Evolutionary conservation across 2,113 vertebrate species (phyloP).

Genomic region (Pomatostomus ruficeps): DNA sequence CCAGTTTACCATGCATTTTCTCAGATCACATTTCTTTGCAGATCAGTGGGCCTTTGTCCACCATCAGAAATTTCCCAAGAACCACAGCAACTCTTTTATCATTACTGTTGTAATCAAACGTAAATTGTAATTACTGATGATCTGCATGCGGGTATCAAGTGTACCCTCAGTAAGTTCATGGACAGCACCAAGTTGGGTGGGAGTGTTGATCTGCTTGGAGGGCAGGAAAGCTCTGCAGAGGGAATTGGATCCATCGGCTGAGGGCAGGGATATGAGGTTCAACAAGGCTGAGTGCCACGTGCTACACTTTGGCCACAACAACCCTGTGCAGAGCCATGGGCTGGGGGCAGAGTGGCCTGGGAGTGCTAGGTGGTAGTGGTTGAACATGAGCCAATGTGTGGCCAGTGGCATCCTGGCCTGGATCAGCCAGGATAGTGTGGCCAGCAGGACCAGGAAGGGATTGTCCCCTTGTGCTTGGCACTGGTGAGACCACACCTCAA

Average conservation of each 20-base stretch:
- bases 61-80: background rate
- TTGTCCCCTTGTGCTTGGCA: no score
- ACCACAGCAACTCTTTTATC: background rate
- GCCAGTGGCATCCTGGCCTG: no score
- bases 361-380: background rate
- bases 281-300: background rate
- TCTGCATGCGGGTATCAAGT: background rate
- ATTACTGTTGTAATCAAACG: background rate
- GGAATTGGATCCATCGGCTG: background rate
- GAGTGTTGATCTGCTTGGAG: background rate
- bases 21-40: background rate
- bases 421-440: background rate
- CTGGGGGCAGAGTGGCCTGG: background rate
- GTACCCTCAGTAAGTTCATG: background rate
- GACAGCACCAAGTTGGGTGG: background rate
- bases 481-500: background rate
- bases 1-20: background rate
- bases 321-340: fast-evolving
- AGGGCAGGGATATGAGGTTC: background rate
- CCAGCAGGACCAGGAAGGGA: background rate
- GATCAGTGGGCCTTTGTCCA: background rate
- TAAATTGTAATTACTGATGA: background rate
- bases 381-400: background rate
- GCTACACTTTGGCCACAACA: background rate
- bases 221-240: background rate